phyloP scores from a whole-genome alignment of 2,113 vertebrate genomes.

The Spea multiplicata region DNA sequence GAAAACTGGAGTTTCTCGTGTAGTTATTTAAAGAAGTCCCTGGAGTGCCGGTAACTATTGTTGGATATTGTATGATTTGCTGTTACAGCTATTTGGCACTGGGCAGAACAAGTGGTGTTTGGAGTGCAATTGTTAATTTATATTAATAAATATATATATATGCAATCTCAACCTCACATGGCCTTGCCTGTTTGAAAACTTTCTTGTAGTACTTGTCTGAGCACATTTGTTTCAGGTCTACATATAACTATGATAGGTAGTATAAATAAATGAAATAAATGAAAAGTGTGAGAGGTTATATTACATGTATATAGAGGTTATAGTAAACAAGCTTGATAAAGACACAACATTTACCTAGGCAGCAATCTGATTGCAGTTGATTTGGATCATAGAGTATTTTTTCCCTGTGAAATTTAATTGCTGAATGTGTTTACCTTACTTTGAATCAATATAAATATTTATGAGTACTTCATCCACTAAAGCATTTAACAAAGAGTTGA shows the following conservation, averaged over 20 bases:
- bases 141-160: too few relatives aligned
- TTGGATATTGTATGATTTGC: too few relatives aligned
- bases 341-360: constrained; percentile 16
- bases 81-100: too few relatives aligned
- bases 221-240: not conserved
- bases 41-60: too few relatives aligned
- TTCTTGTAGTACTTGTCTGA: too few relatives aligned
- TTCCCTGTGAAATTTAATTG: constrained; percentile 8
- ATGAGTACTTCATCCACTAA: constrained; percentile 14
- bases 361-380: constrained; percentile 14
- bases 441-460: constrained; percentile 38
- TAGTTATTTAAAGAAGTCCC: too few relatives aligned
- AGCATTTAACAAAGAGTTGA: constrained; percentile 16
- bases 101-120: too few relatives aligned
- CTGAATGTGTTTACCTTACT: constrained; percentile 19
- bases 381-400: constrained; percentile 23
- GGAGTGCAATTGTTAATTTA: too few relatives aligned
- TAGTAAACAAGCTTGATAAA: constrained; percentile 5
- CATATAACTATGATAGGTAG: constrained; percentile 9
- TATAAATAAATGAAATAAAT: constrained; percentile 15
- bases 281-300: constrained; percentile 4
- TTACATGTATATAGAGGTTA: not conserved
- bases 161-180: too few relatives aligned
- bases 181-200: too few relatives aligned
- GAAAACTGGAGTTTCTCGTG: too few relatives aligned